Base-by-base conservation (phyloP, 2,113 vertebrate genomes). In the Perognathus longimembris region DNA sequence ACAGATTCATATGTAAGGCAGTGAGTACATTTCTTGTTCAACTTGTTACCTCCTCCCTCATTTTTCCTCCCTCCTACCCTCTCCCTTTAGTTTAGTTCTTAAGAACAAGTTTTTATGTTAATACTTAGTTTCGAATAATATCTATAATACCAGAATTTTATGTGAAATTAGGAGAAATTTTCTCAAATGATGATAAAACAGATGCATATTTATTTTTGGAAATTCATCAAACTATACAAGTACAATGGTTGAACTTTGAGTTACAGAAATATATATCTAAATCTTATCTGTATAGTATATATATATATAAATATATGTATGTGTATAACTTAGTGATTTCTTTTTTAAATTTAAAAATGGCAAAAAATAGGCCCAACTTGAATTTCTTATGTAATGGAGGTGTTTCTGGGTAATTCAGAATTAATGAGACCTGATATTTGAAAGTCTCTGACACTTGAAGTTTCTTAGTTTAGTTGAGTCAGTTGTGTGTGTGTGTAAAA, bases 91-190 rank as follows among this genome's bases (percentile, higher is more conserved):
- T 70, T 92, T 91, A 61, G 84, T 64, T 81, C 22, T 77, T 73
- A 79, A 70, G n/a, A 88, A 64, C 7, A 74, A 67, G 18, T 63
- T 73, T 92, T 92, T 81, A 40, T 89, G n/a, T n/a, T 66, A 40
- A n/a, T 34, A 34, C n/a, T 67, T 94, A 80, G 32, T 79, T 82
- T 73, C 38, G 18, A 84, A 32, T 74, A 24, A 10, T 85, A 12
- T 85, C 57, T 86, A 63, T 88, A 89, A 86, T 70, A 71, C 3
- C 70, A 88, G 30, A 66, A 28, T 84, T 74, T 89, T 81, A 42
- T 64, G 40, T 6, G 26, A 64, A 63, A 34, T 64, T 14, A 85
- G 82, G 78, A 85, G 8, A 77, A 63, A 66, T 12, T 64, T 80
- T 88, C 59, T 92, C 45, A 45, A 45, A 45, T 45, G 45, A 6